A percentile compares a stretch with the other conserved stretches of the same genome.
Conservation (phyloP, 2,888 invertebrate species). For the Lycocerus yunnanus region DNA sequence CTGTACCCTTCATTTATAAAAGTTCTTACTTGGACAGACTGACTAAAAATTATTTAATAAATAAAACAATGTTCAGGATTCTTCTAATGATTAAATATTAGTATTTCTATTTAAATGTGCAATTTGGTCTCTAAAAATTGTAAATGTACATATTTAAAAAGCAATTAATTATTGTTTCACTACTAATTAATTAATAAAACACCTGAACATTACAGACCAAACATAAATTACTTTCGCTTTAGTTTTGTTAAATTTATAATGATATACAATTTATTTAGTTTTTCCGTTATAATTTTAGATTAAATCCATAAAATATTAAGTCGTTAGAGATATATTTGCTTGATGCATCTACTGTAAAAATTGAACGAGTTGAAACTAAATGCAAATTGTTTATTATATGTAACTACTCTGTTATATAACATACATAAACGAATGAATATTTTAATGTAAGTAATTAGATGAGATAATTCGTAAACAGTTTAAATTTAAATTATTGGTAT, state of each 20-base stretch:
- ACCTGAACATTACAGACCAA: no score
- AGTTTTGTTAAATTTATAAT: background rate
- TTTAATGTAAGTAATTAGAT: background rate
- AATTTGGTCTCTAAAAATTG: no score
- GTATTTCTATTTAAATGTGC: no score
- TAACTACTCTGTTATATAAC: background rate
- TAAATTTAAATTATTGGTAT: background rate
- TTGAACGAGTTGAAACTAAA: background rate
- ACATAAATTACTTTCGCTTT: constrained; percentile 5
- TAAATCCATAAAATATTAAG: background rate
- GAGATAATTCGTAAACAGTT: background rate
- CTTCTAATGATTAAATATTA: no score
- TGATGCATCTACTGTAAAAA: background rate
- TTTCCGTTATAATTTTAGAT: background rate
- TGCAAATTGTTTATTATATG: no score
- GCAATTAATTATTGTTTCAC: no score
- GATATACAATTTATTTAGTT: background rate
- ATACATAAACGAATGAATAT: background rate
- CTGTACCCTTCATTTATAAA: no score
- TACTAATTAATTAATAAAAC: no score
- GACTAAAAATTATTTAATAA: no score
- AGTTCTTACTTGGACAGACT: no score
- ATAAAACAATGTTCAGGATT: no score
- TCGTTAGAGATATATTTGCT: background rate
- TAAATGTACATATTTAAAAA: no score